These are phyloP conservation scores for Trachelus tabidus DNA, from an alignment of 2,888 invertebrate genomes.

Conservation along the genomic window DNA sequence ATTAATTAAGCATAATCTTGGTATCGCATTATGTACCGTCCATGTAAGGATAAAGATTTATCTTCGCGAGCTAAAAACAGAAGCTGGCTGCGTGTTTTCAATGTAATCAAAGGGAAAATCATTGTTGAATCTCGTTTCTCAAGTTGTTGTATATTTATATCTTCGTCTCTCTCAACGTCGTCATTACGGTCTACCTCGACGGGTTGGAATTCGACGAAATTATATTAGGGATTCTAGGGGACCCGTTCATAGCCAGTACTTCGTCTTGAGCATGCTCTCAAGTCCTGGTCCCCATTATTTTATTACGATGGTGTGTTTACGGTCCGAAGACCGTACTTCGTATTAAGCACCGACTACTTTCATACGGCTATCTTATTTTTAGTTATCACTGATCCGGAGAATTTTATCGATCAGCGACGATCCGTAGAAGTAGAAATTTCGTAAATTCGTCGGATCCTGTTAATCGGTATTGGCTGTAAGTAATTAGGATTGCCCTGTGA, in stretches of 20 bases:
- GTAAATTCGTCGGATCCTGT: rapidly evolving
- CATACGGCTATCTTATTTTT: too few species aligned
- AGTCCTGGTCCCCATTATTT: too few species aligned
- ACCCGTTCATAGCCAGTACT: too few species aligned
- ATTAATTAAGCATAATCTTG: constrained; percentile 1
- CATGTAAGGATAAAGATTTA: neutral
- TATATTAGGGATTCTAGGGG: neutral
- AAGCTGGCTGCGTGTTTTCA: neutral
- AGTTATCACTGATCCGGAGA: too few species aligned
- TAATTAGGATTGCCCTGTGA: too few species aligned
- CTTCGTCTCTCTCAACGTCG: neutral
- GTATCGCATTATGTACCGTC: neutral
- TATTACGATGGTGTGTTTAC: too few species aligned
- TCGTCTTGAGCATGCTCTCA: too few species aligned
- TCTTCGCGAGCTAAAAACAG: neutral
- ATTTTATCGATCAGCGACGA: too few species aligned
- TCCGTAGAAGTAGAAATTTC: too few species aligned
- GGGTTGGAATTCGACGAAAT: neutral
- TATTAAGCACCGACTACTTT: too few species aligned
- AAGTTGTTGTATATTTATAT: neutral
- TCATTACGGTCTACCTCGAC: neutral
- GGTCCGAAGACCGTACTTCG: too few species aligned
- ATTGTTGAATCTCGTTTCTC: neutral
- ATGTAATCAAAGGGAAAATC: neutral
- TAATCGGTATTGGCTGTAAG: too few species aligned